Evolutionary conservation across 1,140 invertebrate species (phyloP).

Genomic region (Trichonephila clavata): DNA sequence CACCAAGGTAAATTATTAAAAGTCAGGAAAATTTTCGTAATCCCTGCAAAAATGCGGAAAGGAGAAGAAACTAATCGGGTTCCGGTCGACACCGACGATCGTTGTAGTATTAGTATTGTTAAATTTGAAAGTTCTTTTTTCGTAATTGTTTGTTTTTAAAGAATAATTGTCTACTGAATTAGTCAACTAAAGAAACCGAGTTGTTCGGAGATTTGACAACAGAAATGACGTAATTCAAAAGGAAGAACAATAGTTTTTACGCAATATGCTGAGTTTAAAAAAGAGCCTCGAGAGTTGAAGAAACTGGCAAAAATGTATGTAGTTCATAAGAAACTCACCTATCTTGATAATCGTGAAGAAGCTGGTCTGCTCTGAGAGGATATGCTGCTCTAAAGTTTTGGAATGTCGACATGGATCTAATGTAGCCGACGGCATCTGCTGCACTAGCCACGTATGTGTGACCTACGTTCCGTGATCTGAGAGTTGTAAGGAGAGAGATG

Average conservation of each 20-base stretch:
- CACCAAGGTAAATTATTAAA: too few relatives aligned
- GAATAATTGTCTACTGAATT: not conserved
- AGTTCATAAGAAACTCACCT: not conserved
- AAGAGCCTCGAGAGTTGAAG: not conserved
- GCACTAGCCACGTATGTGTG: not conserved
- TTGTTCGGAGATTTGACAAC: not conserved
- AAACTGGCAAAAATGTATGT: not conserved
- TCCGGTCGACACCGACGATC: too few relatives aligned
- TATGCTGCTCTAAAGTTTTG: not conserved
- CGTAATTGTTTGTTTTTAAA: too few relatives aligned
- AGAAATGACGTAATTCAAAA: not conserved
- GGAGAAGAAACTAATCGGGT: too few relatives aligned
- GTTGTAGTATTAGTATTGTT: too few relatives aligned
- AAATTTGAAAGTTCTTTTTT: too few relatives aligned
- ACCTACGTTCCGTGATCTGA: not conserved
- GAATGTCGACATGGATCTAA: conserved; percentile 34
- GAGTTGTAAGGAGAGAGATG: not conserved
- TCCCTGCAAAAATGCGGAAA: too few relatives aligned
- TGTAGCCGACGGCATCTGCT: conserved; percentile 10
- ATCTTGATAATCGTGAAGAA: not conserved
- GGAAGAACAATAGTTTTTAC: not conserved
- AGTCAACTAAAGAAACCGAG: not conserved
- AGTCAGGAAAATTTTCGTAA: too few relatives aligned
- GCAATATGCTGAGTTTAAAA: not conserved
- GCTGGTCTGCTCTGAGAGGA: not conserved